Conservation (phyloP, 2,797 vertebrate species). For the Brachyalestes nurse region DNA sequence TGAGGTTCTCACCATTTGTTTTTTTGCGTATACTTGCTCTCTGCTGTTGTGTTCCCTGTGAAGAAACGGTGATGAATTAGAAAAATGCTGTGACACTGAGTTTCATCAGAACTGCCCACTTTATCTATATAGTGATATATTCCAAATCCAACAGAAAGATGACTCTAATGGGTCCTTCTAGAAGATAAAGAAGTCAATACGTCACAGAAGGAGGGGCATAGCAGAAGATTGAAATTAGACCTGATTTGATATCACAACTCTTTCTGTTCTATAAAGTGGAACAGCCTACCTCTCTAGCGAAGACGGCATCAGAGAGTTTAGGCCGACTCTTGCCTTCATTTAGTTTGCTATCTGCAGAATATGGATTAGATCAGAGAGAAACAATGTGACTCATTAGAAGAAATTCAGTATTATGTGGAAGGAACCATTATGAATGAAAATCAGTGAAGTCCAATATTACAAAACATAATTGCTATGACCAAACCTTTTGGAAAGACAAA, state of each 20-base stretch:
- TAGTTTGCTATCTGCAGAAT: conserved; percentile 71
- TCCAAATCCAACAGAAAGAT: background rate
- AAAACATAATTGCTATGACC: background rate
- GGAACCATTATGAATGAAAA: background rate
- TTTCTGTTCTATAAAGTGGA: background rate
- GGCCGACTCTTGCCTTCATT: conserved; percentile 73
- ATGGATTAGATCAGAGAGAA: background rate
- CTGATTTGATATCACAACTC: background rate
- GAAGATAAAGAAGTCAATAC: too few relatives aligned
- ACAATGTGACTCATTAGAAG: background rate
- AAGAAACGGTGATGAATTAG: conserved; percentile 28
- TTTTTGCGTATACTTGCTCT: conserved; percentile 75
- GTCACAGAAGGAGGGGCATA: too few relatives aligned
- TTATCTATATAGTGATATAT: background rate
- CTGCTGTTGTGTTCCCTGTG: conserved; percentile 60
- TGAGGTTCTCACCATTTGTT: conserved; percentile 65
- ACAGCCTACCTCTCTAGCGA: conserved; percentile 73
- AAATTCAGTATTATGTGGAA: background rate
- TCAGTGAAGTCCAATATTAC: background rate
- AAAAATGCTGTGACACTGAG: too few relatives aligned
- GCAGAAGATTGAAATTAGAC: too few relatives aligned
- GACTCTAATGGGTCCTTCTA: background rate
- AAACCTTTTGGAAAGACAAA: conserved; percentile 62
- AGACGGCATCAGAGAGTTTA: conserved; percentile 77
- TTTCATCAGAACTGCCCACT: too few relatives aligned